Evolutionary conservation across 2,113 vertebrate genomes (phyloP).

Genomic region (Climacteris rufus): DNA sequence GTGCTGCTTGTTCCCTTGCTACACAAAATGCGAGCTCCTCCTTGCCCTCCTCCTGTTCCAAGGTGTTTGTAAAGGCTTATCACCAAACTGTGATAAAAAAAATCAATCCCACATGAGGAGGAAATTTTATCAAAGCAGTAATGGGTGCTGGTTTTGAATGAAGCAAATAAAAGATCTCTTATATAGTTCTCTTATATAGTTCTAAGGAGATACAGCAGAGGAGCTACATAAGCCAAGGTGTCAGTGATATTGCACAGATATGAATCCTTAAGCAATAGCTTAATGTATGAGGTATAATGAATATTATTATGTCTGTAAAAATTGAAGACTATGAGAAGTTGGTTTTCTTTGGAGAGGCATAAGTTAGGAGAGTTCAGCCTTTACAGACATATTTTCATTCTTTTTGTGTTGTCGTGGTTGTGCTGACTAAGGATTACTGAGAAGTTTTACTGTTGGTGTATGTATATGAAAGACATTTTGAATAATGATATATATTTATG

Average conservation of each 20-base stretch:
- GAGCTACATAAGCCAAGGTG: background rate
- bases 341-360: background rate
- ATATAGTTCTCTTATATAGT: background rate
- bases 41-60: background rate
- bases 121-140: background rate
- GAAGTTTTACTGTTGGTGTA: background rate
- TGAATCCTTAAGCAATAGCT: background rate
- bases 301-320: background rate
- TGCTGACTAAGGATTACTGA: background rate
- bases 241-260: background rate
- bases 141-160: background rate
- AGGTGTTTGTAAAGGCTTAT: background rate
- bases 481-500: background rate
- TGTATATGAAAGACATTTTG: background rate
- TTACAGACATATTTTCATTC: background rate
- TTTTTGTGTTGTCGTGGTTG: background rate
- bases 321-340: background rate
- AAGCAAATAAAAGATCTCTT: background rate
- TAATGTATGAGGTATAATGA: background rate
- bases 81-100: background rate
- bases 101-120: background rate
- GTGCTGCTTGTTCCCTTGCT: background rate
- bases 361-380: background rate
- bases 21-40: background rate
- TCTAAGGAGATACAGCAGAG: background rate